Percentiles rank a stretch among this genome's conserved stretches.
Evolutionary conservation across 1,140 invertebrate genomes (phyloP).

Genomic region (Pachypeltis micranthus): DNA sequence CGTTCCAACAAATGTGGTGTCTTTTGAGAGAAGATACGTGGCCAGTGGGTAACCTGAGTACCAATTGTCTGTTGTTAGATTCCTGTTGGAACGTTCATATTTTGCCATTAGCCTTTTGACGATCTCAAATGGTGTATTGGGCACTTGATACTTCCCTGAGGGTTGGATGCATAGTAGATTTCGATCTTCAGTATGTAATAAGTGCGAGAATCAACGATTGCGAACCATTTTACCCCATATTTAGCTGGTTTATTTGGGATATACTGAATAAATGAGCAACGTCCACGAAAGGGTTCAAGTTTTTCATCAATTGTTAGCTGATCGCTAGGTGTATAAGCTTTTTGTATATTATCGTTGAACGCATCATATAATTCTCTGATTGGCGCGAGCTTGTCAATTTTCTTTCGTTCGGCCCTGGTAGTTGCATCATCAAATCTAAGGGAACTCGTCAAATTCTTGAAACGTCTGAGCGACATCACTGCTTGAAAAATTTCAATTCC

Average conservation of each 20-base stretch:
- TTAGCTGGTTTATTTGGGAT: conserved; percentile 34
- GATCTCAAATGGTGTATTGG: conserved; percentile 28
- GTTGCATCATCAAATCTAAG: conserved; percentile 30
- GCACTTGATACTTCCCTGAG: conserved; percentile 27
- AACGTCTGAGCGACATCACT: neutral
- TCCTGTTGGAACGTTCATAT: conserved; percentile 25
- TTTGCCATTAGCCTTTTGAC: conserved; percentile 25
- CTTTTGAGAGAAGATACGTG: conserved; percentile 27
- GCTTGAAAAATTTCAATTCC: neutral
- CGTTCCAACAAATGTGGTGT: conserved; percentile 30
- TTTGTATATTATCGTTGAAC: conserved; percentile 31
- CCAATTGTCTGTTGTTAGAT: conserved; percentile 30
- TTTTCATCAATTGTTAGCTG: conserved; percentile 36
- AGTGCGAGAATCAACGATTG: conserved; percentile 24
- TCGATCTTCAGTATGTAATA: conserved; percentile 31
- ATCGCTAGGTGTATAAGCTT: conserved; percentile 31
- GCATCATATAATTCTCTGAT: conserved; percentile 32
- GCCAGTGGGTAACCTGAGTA: conserved; percentile 18
- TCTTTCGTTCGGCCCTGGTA: conserved; percentile 25
- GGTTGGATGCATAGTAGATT: conserved; percentile 32
- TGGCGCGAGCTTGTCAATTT: conserved; percentile 31
- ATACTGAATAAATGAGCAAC: conserved; percentile 35
- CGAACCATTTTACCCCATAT: conserved; percentile 33
- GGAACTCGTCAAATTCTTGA: conserved; percentile 27
- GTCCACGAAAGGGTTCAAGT: conserved; percentile 33